Evolutionary conservation across 1,140 invertebrate genomes (phyloP), one percentile per base, ranked within the genome.

Genomic region (Pararge aegeria): DNA sequence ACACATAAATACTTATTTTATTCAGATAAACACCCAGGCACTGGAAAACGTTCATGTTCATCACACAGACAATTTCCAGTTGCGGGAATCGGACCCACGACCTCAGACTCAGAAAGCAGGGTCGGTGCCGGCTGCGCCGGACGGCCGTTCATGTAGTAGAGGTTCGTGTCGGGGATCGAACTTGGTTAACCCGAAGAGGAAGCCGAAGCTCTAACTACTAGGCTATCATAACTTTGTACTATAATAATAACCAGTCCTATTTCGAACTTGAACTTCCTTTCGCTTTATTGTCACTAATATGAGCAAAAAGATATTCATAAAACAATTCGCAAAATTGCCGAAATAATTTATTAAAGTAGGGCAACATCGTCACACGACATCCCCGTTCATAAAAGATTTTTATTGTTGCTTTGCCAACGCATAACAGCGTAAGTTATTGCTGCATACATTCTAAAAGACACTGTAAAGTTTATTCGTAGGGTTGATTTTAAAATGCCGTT

Each of bases 371-470:
- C 79, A 80, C 74, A 82, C 78, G 78, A 66, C 79, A 73, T 70
- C 77, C 77, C 80, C 75, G 81, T 83, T 79, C 78, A 79, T 77
- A 80, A 79, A 78, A 71, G 72, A 80, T 83, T 82, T 81, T 81
- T 84, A 77, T 78, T 64, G 67, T 54, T 29, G 52, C 49, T 48
- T 53, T 38, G 52, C 42, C 38, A 61, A 16, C 24, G 62, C 48
- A 68, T 42, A 72, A 69, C 50, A 50, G 52, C 60, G 58, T 50
- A 69, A 56, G 42, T 46, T 2, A 53, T 19, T 18, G 46, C 9
- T 16, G 3, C 0, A 1, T 12, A 13, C 16, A 63, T 51, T 51
- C 1, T 21, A 60, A 61, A 61, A 37, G 49, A 18, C 18, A 60
- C 65, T 51, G 29, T 70, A 68, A 0, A 0, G 0, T 0, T 5